Base-by-base conservation (phyloP, 1,140 invertebrate species). In the Sitobion miscanthi region DNA sequence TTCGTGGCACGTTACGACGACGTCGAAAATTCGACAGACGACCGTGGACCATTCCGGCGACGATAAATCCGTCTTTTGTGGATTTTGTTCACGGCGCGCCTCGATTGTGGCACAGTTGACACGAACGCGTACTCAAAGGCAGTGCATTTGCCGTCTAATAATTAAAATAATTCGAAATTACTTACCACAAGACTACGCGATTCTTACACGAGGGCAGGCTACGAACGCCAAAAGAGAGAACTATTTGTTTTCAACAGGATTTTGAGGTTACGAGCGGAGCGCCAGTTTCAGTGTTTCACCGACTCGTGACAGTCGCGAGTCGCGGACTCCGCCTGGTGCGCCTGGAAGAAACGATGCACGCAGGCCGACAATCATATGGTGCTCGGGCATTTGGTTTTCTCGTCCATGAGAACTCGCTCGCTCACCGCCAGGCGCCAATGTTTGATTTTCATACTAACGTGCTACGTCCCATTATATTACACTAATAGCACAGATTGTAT, bases 151-250 rank as follows among this genome's bases (percentile, higher is more conserved):
- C 1, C 20, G 35, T 86, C n/a, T 1, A 45, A n/a, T n/a, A 77
- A 42, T 20, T 42, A 47, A 49, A 77, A 42, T 49, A 35, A 82
- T 35, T 82, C 62, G 2, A 93, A 85, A 86, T 21, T 86, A 93
- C 91, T 93, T 83, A 93, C 91, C 91, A 93, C 82, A 93, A 86
- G 30, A 86, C 45, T 77, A 83, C 8, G 49, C 35, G 91, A 93
- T 57, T 9, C 35, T 93, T 42, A 93, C 91, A 93, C 91, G 91
- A 93, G 91, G 82, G 82, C 69, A 93, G 82, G 21, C 47, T 57
- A 86, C 49, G 82, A 85, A 77, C 91, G 49, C 82, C n/a, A 57
- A 93, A 85, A 93, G 54, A 93, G 82, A 93, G 91, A 93, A 85
- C 21, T 93, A 93, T 93, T 93, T 93, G 91, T 93, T 92, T 92